Evolutionary conservation across 2,113 vertebrate genomes (phyloP), one percentile per base, ranked within the genome.

Genomic region (Corythaeola cristata): DNA sequence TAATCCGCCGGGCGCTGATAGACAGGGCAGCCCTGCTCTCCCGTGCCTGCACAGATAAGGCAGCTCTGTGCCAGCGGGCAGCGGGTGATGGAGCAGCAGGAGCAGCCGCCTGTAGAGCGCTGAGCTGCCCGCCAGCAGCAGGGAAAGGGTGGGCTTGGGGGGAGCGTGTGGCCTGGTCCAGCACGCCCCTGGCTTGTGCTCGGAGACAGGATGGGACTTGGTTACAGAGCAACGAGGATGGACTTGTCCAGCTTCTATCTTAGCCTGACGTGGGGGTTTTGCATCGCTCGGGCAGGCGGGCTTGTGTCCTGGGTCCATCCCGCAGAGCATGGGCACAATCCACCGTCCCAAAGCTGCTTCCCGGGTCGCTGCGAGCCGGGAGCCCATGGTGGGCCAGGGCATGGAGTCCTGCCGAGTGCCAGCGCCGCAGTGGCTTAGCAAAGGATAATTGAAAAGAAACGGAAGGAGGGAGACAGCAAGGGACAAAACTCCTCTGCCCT

Each of bases 31-130:
- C 90, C 85, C 84, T 35, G 83, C 44, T 68, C 79, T 72, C 50
- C 85, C 74, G 24, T 9, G 78, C 71, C 93, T 53, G 86, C 60
- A 1, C 80, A 59, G 97, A 97, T 96, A 97, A 96, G 79, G 93
- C 83, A 78, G 88, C 93, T 81, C 63, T 4, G 27, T 53, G 92
- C 79, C 71, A 49, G 77, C 13, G 16, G 59, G 85, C 73, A 41
- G 66, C 5, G 12, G 85, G 82, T 28, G 88, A 86, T 23, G 39
- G 39, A 39, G 10, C 52, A 27, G 75, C 49, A 12, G 15, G 50
- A 30, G 73, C 47, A 15, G 44, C 32, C 24, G 71, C 60, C 35
- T 12, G 28, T 1, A 8, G 53, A 33, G 44, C 5, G 4, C 24
- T 7, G 50, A 80, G 68, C 45, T 7, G 11, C 62, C 52, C 0